phyloP scores from a whole-genome alignment of 2,113 vertebrate genomes.

The Ranitomeya imitator region DNA sequence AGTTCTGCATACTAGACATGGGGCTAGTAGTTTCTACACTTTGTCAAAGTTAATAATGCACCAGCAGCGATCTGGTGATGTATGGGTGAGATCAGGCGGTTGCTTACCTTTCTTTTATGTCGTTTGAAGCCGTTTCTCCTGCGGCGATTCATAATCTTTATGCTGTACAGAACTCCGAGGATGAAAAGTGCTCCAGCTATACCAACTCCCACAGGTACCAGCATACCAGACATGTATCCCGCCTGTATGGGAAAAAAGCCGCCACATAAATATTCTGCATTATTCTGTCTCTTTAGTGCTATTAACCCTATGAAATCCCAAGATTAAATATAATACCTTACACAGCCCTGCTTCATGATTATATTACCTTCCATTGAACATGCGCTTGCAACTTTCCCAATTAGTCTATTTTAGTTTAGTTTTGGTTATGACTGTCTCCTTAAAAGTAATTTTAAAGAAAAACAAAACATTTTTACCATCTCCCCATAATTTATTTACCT shows the following conservation, averaged over 20 bases:
- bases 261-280: constrained; percentile 19
- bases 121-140: constrained; percentile 91
- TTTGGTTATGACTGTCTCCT: not conserved
- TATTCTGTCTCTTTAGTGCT: not conserved
- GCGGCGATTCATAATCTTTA: constrained; percentile 90
- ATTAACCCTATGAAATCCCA: constrained; percentile 1
- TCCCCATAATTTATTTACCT: too few species aligned
- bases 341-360: not conserved
- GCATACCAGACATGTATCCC: constrained; percentile 95
- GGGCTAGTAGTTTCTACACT: not conserved
- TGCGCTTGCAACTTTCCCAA: not conserved
- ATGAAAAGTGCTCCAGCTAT: constrained; percentile 93
- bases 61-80: not conserved
- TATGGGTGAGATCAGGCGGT: not conserved
- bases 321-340: constrained; percentile 12
- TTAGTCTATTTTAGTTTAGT: too few species aligned
- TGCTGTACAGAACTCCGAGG: constrained; percentile 91
- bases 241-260: constrained; percentile 71
- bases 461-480: not conserved
- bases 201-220: constrained; percentile 92
- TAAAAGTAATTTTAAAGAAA: not conserved
- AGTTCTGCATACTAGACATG: not conserved
- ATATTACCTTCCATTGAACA: not conserved
- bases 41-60: not conserved
- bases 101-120: constrained; percentile 89